Conservation (phyloP, 2,888 invertebrate species). For the Plemyria rubiginata region DNA sequence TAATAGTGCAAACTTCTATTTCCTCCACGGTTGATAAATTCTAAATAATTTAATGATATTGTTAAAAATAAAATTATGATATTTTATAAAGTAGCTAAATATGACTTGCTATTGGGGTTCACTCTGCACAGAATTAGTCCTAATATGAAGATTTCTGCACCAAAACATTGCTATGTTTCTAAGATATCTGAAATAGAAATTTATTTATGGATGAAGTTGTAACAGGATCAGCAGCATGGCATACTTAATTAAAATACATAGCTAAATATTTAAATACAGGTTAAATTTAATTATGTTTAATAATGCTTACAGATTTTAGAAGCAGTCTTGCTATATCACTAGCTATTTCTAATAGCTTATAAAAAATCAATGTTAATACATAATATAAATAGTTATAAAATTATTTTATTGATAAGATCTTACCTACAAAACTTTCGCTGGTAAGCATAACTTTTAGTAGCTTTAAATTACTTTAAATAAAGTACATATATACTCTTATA, state of each 20-base stretch:
- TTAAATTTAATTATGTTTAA: slow-evolving; percentile 24
- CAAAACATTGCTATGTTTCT: neutral
- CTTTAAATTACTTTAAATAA: slow-evolving; percentile 52
- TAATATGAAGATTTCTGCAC: neutral
- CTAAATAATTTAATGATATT: slow-evolving; percentile 30
- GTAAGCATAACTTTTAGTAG: slow-evolving; percentile 50
- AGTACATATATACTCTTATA: slow-evolving; percentile 45
- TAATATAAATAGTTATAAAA: slow-evolving; percentile 43
- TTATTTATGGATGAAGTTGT: neutral
- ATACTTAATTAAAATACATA: slow-evolving; percentile 24
- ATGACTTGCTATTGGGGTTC: slow-evolving; percentile 21
- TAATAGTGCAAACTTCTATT: slow-evolving; percentile 26
- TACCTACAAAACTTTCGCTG: slow-evolving; percentile 42
- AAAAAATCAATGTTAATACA: slow-evolving; percentile 40
- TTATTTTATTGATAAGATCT: slow-evolving; percentile 14
- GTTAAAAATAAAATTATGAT: slow-evolving; percentile 32
- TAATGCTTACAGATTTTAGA: slow-evolving; percentile 37
- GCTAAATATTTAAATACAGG: slow-evolving; percentile 25
- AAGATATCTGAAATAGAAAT: slow-evolving; percentile 1
- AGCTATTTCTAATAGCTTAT: slow-evolving; percentile 50
- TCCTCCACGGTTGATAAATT: slow-evolving; percentile 29
- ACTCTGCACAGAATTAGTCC: slow-evolving; percentile 26
- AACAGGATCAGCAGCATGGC: slow-evolving; percentile 12
- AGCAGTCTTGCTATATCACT: slow-evolving; percentile 49
- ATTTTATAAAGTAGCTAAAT: slow-evolving; percentile 33